These are phyloP conservation scores for Poeciliopsis gracilis DNA, from an alignment of 2,797 vertebrate species.

Conservation along the genomic window DNA sequence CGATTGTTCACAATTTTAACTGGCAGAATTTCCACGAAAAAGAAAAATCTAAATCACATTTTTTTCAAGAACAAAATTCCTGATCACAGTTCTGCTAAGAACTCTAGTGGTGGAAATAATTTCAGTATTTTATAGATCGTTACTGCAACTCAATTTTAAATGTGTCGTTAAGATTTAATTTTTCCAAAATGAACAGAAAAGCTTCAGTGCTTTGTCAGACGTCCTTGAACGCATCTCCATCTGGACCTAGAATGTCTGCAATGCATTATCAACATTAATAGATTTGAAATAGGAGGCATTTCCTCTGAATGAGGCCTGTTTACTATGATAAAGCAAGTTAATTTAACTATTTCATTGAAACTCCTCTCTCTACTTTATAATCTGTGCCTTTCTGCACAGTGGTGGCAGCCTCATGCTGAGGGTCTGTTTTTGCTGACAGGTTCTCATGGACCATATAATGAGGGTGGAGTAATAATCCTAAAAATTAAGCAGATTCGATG, in stretches of 20 bases:
- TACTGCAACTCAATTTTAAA: neutral
- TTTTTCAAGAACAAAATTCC: neutral
- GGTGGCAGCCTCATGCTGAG: neutral
- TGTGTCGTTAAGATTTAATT: neutral
- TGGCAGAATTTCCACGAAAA: neutral
- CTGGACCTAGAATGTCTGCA: neutral
- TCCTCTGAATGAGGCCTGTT: neutral
- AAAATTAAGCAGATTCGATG: neutral
- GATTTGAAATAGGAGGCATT: neutral
- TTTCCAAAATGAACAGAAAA: neutral
- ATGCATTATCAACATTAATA: neutral
- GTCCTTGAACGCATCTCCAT: neutral
- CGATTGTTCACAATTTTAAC: neutral
- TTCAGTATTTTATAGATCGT: neutral
- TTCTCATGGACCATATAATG: neutral
- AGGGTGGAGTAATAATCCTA: neutral
- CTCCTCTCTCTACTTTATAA: neutral
- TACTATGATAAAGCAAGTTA: neutral
- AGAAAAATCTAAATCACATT: neutral
- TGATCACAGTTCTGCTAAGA: neutral
- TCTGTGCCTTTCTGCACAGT: neutral
- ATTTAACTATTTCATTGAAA: neutral
- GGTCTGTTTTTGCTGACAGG: neutral
- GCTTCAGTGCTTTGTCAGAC: neutral
- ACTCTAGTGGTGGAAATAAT: neutral